Evolutionary conservation across 2,797 vertebrate genomes (phyloP).

Genomic region (Muraenolepis orangiensis): DNA sequence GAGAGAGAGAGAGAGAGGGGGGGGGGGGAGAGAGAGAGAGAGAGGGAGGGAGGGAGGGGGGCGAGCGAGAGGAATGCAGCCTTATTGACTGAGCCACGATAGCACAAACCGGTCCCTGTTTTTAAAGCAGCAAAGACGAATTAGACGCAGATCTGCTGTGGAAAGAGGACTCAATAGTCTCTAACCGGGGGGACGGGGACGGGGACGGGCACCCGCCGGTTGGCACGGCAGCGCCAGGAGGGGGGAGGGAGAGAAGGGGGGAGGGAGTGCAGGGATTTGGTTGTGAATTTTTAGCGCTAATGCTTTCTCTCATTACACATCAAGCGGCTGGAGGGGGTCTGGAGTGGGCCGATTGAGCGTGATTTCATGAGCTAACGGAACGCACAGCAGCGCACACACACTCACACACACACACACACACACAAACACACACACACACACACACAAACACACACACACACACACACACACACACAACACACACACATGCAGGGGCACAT

Average conservation of each 20-base stretch:
- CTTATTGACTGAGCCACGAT: constrained; percentile 46
- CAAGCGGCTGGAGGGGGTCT: constrained; percentile 56
- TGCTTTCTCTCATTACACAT: constrained; percentile 76
- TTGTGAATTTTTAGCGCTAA: constrained; percentile 63
- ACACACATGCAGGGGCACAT: no score
- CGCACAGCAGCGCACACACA: constrained; percentile 43
- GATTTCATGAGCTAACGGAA: constrained; percentile 64
- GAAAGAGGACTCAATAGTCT: constrained; percentile 54
- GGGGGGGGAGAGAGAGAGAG: constrained; percentile 37
- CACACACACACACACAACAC: constrained; percentile 1
- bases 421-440: constrained; percentile 9
- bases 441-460: constrained; percentile 49
- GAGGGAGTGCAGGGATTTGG: no score
- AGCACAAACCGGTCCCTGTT: constrained; percentile 56
- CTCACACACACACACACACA: neutral
- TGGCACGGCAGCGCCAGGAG: no score
- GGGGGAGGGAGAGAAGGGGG: no score
- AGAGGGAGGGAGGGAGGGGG: constrained; percentile 43
- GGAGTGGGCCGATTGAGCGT: constrained; percentile 53
- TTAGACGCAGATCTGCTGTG: neutral
- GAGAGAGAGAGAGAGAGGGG: constrained; percentile 34
- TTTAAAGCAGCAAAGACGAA: constrained; percentile 45
- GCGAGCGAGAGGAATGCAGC: constrained; percentile 54
- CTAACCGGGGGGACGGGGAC: constrained; percentile 42
- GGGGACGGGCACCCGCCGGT: no score